Evolutionary conservation across 2,888 invertebrate species (phyloP).

Genomic region (Ctenicera cuprea): DNA sequence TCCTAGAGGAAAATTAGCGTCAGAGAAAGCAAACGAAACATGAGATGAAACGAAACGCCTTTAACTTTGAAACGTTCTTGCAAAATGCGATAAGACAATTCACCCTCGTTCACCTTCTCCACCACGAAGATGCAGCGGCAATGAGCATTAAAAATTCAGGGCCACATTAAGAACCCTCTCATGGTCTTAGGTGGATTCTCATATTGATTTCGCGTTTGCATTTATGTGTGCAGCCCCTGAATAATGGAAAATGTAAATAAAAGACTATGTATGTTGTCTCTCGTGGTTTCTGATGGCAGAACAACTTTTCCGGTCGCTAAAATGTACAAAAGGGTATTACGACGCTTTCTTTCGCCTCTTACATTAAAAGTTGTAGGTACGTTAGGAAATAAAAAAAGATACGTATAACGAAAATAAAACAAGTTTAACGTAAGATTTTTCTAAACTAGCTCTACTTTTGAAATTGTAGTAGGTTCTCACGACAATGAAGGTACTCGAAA

Average conservation of each 20-base stretch:
- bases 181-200: slow-evolving; percentile 54
- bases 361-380: neutral
- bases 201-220: slow-evolving; percentile 63
- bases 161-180: slow-evolving; percentile 60
- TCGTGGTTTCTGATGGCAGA: slow-evolving; percentile 41
- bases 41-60: slow-evolving; percentile 57
- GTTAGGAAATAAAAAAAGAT: too few species aligned
- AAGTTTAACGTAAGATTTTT: too few species aligned
- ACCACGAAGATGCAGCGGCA: slow-evolving; percentile 55
- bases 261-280: slow-evolving; percentile 48
- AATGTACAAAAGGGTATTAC: slow-evolving; percentile 21
- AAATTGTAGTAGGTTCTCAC: too few species aligned
- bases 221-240: slow-evolving; percentile 54
- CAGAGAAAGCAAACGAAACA: slow-evolving; percentile 57
- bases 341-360: neutral
- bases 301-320: slow-evolving; percentile 29
- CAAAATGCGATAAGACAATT: slow-evolving; percentile 64
- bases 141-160: slow-evolving; percentile 62
- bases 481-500: too few species aligned
- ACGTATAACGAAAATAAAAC: too few species aligned
- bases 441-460: too few species aligned
- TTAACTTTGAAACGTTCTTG: slow-evolving; percentile 61
- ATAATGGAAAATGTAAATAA: slow-evolving; percentile 54
- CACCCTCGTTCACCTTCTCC: slow-evolving; percentile 55
- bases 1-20: slow-evolving; percentile 41